These are phyloP conservation scores for Trissolcus brochymenae DNA, from an alignment of 2,888 invertebrate genomes.

Conservation along the genomic window DNA sequence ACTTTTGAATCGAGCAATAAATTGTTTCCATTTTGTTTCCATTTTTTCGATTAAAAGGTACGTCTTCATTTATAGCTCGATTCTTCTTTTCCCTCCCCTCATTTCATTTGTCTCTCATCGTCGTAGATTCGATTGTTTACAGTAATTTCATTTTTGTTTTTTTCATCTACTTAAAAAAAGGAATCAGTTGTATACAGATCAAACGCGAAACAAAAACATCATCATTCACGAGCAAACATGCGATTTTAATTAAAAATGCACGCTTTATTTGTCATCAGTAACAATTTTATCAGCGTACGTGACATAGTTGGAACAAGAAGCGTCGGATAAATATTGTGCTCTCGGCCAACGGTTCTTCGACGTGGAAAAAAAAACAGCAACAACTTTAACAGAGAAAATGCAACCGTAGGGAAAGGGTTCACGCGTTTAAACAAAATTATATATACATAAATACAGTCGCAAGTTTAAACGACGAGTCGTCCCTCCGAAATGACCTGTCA, in stretches of 20 bases:
- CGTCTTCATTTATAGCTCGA: too few species aligned
- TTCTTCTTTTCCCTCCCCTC: too few species aligned
- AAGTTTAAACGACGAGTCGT: background rate
- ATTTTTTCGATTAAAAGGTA: too few species aligned
- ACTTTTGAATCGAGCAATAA: constrained; percentile 1
- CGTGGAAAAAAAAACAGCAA: background rate
- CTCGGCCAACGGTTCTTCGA: constrained; percentile 5
- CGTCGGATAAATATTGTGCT: constrained; percentile 15
- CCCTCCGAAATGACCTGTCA: background rate
- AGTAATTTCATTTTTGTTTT: too few species aligned
- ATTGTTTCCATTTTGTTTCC: background rate
- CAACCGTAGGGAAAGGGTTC: constrained; percentile 7
- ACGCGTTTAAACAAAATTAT: background rate
- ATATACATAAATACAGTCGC: background rate
- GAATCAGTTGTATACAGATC: background rate
- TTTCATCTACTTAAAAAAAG: too few species aligned
- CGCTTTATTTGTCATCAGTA: constrained; percentile 22
- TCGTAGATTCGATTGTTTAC: too few species aligned
- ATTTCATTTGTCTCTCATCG: too few species aligned
- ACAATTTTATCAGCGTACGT: constrained; percentile 28
- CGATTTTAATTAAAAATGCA: constrained; percentile 10
- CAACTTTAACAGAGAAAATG: background rate
- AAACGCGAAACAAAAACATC: constrained; percentile 2
- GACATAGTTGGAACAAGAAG: constrained; percentile 18
- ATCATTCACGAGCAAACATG: constrained; percentile 4